Base-by-base conservation (phyloP, 2,888 invertebrate genomes). In the Dendrolimus pini region DNA sequence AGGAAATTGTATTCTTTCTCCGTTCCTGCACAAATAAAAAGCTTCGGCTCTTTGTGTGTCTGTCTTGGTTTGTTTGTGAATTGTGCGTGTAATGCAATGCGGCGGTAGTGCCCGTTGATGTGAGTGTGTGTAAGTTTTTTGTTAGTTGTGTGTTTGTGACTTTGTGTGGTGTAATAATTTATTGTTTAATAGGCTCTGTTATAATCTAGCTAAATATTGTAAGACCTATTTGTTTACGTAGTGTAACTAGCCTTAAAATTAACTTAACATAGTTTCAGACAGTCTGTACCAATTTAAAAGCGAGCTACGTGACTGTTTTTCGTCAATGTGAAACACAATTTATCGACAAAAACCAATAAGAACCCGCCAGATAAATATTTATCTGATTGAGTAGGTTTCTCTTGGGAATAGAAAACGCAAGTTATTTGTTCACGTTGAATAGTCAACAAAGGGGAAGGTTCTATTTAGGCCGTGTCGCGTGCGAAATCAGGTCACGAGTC, bases 401-500 rank as follows among this genome's bases (percentile, higher is more conserved):
- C 61, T 58, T 41, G 60, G 18, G 60, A 62, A 61, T 62, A 61
- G 55, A 55, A 59, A 64, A 62, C 60, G 42, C 59, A 59, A 57
- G 60, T 62, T 59, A 61, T 62, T 63, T 62, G 60, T 61, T 61
- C 59, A 57, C 58, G 58, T 61, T 59, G 55, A 59, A 64, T 56
- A 59, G 63, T 57, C 63, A 65, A 64, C 66, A 66, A 71, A 66
- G 69, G 61, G 65, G 60, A 65, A 65, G 60, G 65, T 65, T 65
- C 61, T 66, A 64, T 68, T 61, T 66, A 66, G 67, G 65, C 64
- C 65, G 60, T 53, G 54, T 58, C 66, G 64, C 65, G 60, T 53
- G 54, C 58, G 66, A 64, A 74, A 71, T 68, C 67, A 64, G 78
- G 78, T 75, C 76, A 76, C 71, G 71, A 68, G 63, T 65, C 65